These are phyloP conservation scores for Pica pica DNA, from an alignment of 2,113 vertebrate species.

Conservation along the genomic window DNA sequence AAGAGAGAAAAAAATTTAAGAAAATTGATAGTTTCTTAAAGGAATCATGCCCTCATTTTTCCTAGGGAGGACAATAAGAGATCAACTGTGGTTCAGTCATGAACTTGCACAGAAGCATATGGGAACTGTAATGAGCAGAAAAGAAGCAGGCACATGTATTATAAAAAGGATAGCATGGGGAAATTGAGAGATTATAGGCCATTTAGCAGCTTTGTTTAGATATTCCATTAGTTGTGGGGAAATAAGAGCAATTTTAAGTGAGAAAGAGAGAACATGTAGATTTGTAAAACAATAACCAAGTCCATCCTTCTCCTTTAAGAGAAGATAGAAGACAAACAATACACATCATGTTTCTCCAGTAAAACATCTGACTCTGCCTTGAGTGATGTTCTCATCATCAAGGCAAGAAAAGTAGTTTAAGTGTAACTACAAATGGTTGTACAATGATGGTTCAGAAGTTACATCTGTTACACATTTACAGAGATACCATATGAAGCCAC, in stretches of 20 bases:
- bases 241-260: neutral
- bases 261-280: neutral
- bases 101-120: neutral
- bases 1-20: neutral
- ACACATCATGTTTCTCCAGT: neutral
- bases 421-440: neutral
- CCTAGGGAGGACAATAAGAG: neutral
- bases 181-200: neutral
- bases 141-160: neutral
- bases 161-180: neutral
- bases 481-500: accelerated
- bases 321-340: neutral
- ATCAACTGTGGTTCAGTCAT: neutral
- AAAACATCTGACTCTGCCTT: neutral
- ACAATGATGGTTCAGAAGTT: neutral
- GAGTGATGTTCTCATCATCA: neutral
- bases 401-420: neutral
- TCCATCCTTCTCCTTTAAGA: neutral
- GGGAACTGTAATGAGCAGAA: neutral
- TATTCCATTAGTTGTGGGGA: neutral
- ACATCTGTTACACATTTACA: neutral
- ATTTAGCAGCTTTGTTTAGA: neutral
- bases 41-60: neutral
- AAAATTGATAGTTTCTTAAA: neutral
- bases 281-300: neutral